Evolutionary conservation across 1,140 invertebrate genomes (phyloP), one percentile per base, ranked within the genome.

Genomic region (Tetragonula clypearis): DNA sequence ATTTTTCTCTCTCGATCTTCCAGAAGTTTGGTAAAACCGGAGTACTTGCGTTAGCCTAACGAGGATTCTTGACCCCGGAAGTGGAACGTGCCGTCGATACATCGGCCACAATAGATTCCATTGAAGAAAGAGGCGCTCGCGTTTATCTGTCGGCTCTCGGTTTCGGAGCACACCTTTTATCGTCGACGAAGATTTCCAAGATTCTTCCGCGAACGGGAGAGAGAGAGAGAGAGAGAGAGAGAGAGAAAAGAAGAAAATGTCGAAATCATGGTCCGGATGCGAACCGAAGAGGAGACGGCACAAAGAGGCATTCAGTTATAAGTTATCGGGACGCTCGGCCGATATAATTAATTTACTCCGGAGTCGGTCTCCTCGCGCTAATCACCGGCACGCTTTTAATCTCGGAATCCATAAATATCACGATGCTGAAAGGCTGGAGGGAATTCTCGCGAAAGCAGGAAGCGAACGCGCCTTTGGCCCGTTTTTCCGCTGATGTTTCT

Each of bases 231-330:
- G 2, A 41, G 41, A 41, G 41, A 41, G 41, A 41, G 41, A 41
- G 41, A 41, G 17, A 72, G 49, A 72, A 73, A 49, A 74, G 17
- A 72, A 60, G 60, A 73, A 65, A 74, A 85, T 85, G 78, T 85
- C 83, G 83, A 80, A 66, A 81, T 85, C 69, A 2, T 41, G 35
- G 75, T n/a, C 82, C 82, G 74, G 76, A 72, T 68, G 60, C 66
- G 66, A 62, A 71, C 41, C 56, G 55, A 35, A 35, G 35, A 84
- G 56, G 8, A 23, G 23, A 53, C 35, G 78, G 60, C 35, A 85
- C 84, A 85, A 85, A 85, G 84, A 68, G 41, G 78, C 71, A 85
- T 85, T 85, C 84, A 85, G 78, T 81, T 75, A 74, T 80, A 80
- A 80, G 74, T 81, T 81, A 85, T 81, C 71, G 71, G n/a, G 58